phyloP scores from a whole-genome alignment of 2,888 invertebrate genomes.

The Ochropleura plecta region DNA sequence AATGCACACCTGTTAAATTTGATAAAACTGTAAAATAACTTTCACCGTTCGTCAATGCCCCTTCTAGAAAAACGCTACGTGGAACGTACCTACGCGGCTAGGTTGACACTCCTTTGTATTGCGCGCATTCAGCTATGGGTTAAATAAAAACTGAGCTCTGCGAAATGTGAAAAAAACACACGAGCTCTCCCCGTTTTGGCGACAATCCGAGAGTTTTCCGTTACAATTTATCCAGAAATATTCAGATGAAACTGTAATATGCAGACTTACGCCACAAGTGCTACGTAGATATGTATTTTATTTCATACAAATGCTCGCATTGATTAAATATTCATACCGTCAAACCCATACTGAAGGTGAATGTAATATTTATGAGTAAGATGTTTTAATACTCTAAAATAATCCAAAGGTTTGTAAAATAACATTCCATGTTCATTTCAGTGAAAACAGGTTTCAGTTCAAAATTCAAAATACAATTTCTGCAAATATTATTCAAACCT shows the following conservation, averaged over 20 bases:
- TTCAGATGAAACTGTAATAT: constrained; percentile 52
- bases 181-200: constrained; percentile 64
- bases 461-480: constrained; percentile 52
- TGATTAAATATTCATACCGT: constrained; percentile 41
- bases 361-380: constrained; percentile 25
- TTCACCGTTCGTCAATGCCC: constrained; percentile 41
- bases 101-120: constrained; percentile 83
- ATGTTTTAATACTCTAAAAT: constrained; percentile 10
- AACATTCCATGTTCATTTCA: constrained; percentile 39
- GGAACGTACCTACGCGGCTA: constrained; percentile 64
- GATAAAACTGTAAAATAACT: constrained; percentile 34
- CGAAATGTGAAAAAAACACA: constrained; percentile 74
- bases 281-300: constrained; percentile 4
- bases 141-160: constrained; percentile 81
- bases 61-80: constrained; percentile 62
- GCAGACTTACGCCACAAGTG: constrained; percentile 17
- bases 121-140: constrained; percentile 80
- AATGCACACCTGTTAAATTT: constrained; percentile 2
- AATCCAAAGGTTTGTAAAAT: constrained; percentile 22
- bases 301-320: constrained; percentile 20
- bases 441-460: constrained; percentile 42
- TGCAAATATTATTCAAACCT: constrained; percentile 60
- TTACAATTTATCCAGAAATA: constrained; percentile 56
- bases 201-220: constrained; percentile 65
- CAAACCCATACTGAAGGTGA: constrained; percentile 17